Percentiles rank a stretch among this genome's conserved stretches.
Evolutionary conservation across 2,888 invertebrate genomes (phyloP).

Genomic region (Ormyrus thymus): DNA sequence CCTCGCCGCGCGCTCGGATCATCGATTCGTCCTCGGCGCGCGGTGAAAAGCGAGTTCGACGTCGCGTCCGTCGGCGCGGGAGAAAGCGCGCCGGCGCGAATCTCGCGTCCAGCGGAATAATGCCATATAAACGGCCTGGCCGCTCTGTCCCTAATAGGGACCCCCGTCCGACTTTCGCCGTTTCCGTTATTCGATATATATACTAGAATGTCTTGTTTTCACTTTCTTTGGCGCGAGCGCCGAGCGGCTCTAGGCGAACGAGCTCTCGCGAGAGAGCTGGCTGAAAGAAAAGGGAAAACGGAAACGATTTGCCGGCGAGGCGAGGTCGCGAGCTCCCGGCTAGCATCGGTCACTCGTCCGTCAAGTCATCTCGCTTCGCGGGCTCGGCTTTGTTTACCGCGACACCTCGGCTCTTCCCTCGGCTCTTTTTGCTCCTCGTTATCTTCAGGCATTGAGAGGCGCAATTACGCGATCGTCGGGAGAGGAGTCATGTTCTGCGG

Average conservation of each 20-base stretch:
- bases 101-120: conserved; percentile 10
- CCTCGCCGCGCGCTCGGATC: background rate
- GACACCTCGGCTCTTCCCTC: background rate
- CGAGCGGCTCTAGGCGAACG: background rate
- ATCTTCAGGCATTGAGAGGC: no score
- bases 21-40: conserved; percentile 29
- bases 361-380: background rate
- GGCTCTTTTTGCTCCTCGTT: background rate
- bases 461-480: no score
- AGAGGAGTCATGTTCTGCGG: no score
- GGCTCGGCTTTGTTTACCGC: background rate
- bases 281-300: conserved; percentile 52
- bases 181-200: conserved; percentile 59
- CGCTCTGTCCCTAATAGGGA: conserved; percentile 60
- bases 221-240: conserved; percentile 53
- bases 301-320: conserved; percentile 28
- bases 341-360: background rate
- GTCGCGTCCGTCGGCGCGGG: background rate
- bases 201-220: conserved; percentile 59
- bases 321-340: background rate
- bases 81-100: conserved; percentile 26
- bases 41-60: background rate
- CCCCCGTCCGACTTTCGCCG: conserved; percentile 59
- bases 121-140: conserved; percentile 55
- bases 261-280: background rate